Conservation (phyloP, 2,113 vertebrate genomes). For the Chrysochloris asiatica region DNA sequence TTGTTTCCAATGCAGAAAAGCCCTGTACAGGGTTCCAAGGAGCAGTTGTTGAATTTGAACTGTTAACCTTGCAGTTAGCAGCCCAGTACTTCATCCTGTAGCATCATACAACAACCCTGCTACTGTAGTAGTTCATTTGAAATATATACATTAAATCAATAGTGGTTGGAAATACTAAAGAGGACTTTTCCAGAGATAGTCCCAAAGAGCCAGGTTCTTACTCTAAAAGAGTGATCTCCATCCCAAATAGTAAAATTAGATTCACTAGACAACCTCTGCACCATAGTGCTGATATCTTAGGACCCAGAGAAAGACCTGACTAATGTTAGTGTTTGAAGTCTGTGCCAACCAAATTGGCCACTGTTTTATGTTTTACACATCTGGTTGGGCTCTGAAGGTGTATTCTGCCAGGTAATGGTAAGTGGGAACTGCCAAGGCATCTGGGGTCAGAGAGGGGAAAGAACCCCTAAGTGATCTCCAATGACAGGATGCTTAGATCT, state of each 20-base stretch:
- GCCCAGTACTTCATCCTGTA: too few species aligned
- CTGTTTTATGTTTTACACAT: background rate
- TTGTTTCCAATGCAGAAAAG: too few species aligned
- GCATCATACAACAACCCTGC: background rate
- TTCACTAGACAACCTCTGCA: background rate
- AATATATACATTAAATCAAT: background rate
- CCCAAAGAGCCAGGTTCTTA: background rate
- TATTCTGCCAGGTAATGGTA: accelerated
- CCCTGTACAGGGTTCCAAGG: too few species aligned
- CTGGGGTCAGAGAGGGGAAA: background rate
- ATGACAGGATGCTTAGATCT: background rate
- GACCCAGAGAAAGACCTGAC: background rate
- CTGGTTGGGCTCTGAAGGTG: background rate
- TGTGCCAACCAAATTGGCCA: accelerated
- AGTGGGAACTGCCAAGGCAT: background rate
- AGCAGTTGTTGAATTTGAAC: too few species aligned
- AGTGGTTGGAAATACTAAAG: background rate
- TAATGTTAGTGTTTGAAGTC: too few species aligned
- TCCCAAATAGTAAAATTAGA: background rate
- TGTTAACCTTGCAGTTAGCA: too few species aligned
- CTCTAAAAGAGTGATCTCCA: background rate
- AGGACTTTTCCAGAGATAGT: background rate
- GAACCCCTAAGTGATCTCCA: background rate
- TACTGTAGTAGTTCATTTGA: background rate
- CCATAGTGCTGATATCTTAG: accelerated